Evolutionary conservation across 2,797 vertebrate species (phyloP), one percentile per base, ranked within the genome.

Genomic region (Thamnophis elegans): DNA sequence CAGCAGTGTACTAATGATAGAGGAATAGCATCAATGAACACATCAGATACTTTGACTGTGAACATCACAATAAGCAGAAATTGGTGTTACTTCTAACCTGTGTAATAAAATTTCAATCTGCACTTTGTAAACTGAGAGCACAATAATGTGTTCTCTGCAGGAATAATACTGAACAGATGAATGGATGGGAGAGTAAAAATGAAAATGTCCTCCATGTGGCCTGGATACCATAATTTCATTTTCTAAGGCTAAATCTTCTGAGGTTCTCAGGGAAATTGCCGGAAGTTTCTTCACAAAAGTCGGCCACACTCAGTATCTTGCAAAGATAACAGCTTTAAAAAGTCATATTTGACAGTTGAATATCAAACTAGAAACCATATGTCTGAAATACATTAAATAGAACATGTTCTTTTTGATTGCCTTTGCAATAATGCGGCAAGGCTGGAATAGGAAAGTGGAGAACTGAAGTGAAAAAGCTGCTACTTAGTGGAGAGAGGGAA

Each of bases 361-460:
- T 95, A 94, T 96, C 93, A 95, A 94, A 88, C 90, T 59, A 87
- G 96, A 93, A 96, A 96, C 92, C 93, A 95, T 94, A 92, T 94
- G 90, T 93, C 96, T 85, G 92, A 94, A 85, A 86, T 95, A 95
- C 94, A 94, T 95, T 92, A 92, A 89, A 92, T 25, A 90, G 86
- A 94, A 92, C n/a, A 91, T 87, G 88, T 62, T 96, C 91, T 42
- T 95, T 97, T 96, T 95, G 95, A 96, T 96, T 92, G 95, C 54
- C 92, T 94, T 92, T 93, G 89, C 95, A 96, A 96, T 94, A 93
- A 95, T 96, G 92, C 0, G 0, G 93, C 93, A 96, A 93, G 95
- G 92, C 93, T 93, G 95, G 51, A 85, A 87, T 13, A 88, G 32
- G 56, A 94, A 95, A 95, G 95, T 92, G 88, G 92, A 95, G 90